Evolutionary conservation across 2,888 invertebrate species (phyloP), one percentile per base, ranked within the genome.

Genomic region (Strigamia transsilvanica): DNA sequence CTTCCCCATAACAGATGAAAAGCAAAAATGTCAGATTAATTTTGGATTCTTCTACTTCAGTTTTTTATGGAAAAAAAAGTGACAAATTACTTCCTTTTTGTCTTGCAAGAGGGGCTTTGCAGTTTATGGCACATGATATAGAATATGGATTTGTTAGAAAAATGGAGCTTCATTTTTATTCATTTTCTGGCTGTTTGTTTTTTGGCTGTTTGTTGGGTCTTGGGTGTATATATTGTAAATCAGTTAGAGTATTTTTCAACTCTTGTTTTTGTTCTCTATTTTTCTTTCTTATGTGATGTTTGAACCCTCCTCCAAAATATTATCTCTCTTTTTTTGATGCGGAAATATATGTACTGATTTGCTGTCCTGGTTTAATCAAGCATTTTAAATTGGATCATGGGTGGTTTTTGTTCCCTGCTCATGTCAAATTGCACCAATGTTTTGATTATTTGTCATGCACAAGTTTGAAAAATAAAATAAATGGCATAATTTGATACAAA

Each of bases 1-100:
- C 21, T 61, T 61, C 21, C 23, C 46, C 46, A 38, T 38, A 46
- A 46, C 46, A 46, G 23, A 61, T 18, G 61, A 61, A 61, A 61
- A 61, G 61, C 61, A 61, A 61, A 61, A 61, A 61, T 73, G 73
- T 73, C 73, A 73, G 73, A 73, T 73, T 73, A 73, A 73, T 73
- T 73, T 73, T 73, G 27, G 32, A 73, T 73, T 73, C 73, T 73
- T 32, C 15, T 73, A 15, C 27, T 10, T 66, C 18, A n/a, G 23
- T 66, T 66, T 66, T 66, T 21, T 66, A 66, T 66, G 73, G 32
- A 32, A 32, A 73, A 32, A 73, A 32, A 32, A 73, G 73, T 73
- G 73, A 73, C 73, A 73, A 73, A 73, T 73, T 73, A 73, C 73
- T 73, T 73, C 73, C 73, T 73, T 73, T 73, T 73, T 73, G 73